Evolutionary conservation across 2,113 vertebrate species (phyloP), one percentile per base, ranked within the genome.

Genomic region (Lichenostomus cassidix): DNA sequence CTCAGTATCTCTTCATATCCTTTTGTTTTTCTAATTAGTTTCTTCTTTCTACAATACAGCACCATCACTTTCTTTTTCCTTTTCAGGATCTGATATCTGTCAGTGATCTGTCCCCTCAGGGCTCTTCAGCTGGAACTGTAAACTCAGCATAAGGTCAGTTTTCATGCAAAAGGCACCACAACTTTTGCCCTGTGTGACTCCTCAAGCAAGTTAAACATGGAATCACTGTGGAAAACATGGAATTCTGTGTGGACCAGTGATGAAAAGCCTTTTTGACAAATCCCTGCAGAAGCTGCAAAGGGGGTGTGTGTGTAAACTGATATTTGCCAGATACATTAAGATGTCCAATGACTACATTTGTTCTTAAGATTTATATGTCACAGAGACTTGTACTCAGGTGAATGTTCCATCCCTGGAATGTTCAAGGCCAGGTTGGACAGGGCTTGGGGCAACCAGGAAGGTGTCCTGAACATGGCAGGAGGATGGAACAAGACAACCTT

Each of bases 401-500:
- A 27, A 49, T 69, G 25, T 4, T 5, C 11, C 41, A 47, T 16
- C 2, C 41, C 55, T 49, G 70, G n/a, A 55, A 55, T 76, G 35
- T 49, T 0, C 79, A 27, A 33, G 17, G 35, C 12, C 35, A 42
- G 29, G 15, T 1, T 69, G 55, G 25, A 56, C 1, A 7, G 41
- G 35, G 3, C 8, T 76, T 53, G 47, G 18, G 62, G 22, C 29
- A 83, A 1, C 14, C 11, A 42, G 41, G 18, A 37, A 55, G 21
- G 11, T 53, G 62, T 47, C 55, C 60, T 60, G 39, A 1, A 37
- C 24, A 29, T 18, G 15, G 37, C 33, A 82, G 23, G 9, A 17
- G 6, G 1, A 1, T 10, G 41, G 11, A 25, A 31, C 9, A 2
- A 10, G 25, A 7, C 16, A 16, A 4, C n/a, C 3, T 76, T 53